Percentiles rank a stretch among this genome's conserved stretches.
Evolutionary conservation across 2,888 invertebrate species (phyloP).

Genomic region (Seira sanloemensis): DNA sequence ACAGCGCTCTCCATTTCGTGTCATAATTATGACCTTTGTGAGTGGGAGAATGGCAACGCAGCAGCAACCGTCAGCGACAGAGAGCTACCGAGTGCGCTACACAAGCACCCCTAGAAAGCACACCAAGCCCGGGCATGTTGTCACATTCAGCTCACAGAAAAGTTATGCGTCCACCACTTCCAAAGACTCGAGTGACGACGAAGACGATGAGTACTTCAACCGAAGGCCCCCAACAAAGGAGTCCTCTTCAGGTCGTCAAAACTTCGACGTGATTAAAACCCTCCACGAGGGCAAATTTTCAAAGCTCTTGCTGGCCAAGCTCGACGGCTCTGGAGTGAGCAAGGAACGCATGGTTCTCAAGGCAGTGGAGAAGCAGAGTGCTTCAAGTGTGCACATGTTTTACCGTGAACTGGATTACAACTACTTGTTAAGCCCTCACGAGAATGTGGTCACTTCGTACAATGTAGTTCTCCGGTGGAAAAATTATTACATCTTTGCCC

Average conservation of each 20-base stretch:
- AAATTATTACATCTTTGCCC: background rate
- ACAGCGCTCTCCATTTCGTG: too few relatives aligned
- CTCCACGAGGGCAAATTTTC: constrained; percentile 84
- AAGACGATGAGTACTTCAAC: constrained; percentile 31
- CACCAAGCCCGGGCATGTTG: constrained; percentile 40
- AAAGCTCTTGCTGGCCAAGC: constrained; percentile 81
- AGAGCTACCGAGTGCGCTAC: constrained; percentile 40
- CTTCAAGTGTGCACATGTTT: constrained; percentile 79
- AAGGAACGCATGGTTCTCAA: background rate
- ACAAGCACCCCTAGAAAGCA: constrained; percentile 37
- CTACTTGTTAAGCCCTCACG: constrained; percentile 85
- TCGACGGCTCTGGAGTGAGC: constrained; percentile 76
- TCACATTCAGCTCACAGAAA: constrained; percentile 45
- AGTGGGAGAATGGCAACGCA: constrained; percentile 23
- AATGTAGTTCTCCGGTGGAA: constrained; percentile 78
- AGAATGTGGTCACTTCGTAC: constrained; percentile 82
- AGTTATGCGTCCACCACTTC: constrained; percentile 43
- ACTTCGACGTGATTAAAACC: constrained; percentile 82
- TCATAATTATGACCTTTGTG: constrained; percentile 46
- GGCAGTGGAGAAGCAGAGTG: background rate
- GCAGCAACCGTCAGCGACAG: constrained; percentile 21
- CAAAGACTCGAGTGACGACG: constrained; percentile 45
- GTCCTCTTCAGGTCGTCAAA: constrained; percentile 74
- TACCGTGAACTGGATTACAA: constrained; percentile 86
- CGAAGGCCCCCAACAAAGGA: background rate